Percentiles rank a stretch among this genome's conserved stretches.
phyloP scores from a whole-genome alignment of 2,113 vertebrate species.

The Macroglossus sobrinus region DNA sequence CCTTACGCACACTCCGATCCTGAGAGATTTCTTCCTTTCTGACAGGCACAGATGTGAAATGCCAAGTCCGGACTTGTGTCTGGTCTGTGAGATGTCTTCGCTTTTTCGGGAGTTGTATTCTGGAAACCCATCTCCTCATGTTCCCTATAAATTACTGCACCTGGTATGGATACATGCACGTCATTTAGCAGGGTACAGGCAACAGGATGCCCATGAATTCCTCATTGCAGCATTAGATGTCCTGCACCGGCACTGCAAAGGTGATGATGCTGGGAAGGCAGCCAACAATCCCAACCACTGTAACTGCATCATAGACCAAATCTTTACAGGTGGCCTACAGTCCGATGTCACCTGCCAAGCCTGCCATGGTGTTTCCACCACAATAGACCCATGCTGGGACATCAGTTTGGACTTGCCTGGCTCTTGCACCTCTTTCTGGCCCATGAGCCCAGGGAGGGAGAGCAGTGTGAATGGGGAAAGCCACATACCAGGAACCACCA shows the following conservation, averaged over 20 bases:
- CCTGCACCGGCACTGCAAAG: slow-evolving; percentile 98
- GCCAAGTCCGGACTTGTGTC: slow-evolving; percentile 90
- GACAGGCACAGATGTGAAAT: slow-evolving; percentile 93
- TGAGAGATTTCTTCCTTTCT: slow-evolving; percentile 92
- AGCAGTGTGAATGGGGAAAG: slow-evolving; percentile 95
- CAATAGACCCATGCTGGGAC: slow-evolving; percentile 99
- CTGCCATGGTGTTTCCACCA: slow-evolving; percentile 93
- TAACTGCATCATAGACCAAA: slow-evolving; percentile 95
- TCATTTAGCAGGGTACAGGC: slow-evolving; percentile 98
- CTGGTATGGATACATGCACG: slow-evolving; percentile 99
- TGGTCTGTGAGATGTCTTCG: slow-evolving; percentile 93
- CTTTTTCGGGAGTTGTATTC: slow-evolving; percentile 94
- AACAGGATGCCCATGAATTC: slow-evolving; percentile 99
- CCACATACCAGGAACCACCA: slow-evolving; percentile 94
- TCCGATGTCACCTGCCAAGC: slow-evolving; percentile 88
- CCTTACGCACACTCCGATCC: slow-evolving; percentile 90
- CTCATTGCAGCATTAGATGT: slow-evolving; percentile 98
- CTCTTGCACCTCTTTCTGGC: slow-evolving; percentile 98
- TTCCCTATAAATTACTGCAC: slow-evolving; percentile 98
- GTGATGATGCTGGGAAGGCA: slow-evolving; percentile 80
- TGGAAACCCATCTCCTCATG: slow-evolving; percentile 98
- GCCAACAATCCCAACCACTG: slow-evolving; percentile 92
- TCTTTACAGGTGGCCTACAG: slow-evolving; percentile 91
- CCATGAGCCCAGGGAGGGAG: slow-evolving; percentile 95
- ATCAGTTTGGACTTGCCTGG: slow-evolving; percentile 98